Evolutionary conservation across 2,113 vertebrate genomes (phyloP).

Genomic region (Zootoca vivipara): DNA sequence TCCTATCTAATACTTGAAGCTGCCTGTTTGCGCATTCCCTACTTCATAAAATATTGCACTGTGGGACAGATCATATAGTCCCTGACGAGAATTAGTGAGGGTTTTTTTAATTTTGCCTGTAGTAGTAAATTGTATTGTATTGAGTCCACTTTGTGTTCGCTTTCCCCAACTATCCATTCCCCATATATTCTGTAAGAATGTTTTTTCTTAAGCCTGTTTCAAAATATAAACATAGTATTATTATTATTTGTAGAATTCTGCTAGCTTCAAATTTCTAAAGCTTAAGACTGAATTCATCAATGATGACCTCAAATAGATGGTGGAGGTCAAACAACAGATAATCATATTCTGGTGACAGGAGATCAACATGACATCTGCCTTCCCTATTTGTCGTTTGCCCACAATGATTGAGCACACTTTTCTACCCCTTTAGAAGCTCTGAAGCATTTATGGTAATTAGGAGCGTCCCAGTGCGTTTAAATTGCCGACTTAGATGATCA

Average conservation of each 20-base stretch:
- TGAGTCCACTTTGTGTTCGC: rapidly evolving
- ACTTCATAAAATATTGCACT: background rate
- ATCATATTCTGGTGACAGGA: constrained; percentile 48
- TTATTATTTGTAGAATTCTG: background rate
- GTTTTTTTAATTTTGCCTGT: background rate
- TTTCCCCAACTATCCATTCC: background rate
- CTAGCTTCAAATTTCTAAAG: constrained; percentile 9
- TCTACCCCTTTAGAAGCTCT: constrained; percentile 23
- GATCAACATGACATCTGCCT: constrained; percentile 47
- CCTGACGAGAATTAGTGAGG: background rate
- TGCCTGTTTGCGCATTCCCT: background rate
- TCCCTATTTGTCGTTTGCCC: constrained; percentile 50
- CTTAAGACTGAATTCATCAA: constrained; percentile 10
- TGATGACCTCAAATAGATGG: constrained; percentile 16
- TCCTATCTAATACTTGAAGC: background rate
- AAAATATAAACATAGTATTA: background rate
- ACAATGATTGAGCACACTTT: constrained; percentile 27
- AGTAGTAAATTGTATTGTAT: background rate
- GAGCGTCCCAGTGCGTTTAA: constrained; percentile 13
- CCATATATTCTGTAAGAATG: background rate
- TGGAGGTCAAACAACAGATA: constrained; percentile 43
- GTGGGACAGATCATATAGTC: background rate
- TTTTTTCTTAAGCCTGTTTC: background rate
- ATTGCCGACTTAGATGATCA: constrained; percentile 32
- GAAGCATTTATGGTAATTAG: constrained; percentile 37